Evolutionary conservation across 2,888 invertebrate species (phyloP).

Genomic region (Priocnemis perturbator): DNA sequence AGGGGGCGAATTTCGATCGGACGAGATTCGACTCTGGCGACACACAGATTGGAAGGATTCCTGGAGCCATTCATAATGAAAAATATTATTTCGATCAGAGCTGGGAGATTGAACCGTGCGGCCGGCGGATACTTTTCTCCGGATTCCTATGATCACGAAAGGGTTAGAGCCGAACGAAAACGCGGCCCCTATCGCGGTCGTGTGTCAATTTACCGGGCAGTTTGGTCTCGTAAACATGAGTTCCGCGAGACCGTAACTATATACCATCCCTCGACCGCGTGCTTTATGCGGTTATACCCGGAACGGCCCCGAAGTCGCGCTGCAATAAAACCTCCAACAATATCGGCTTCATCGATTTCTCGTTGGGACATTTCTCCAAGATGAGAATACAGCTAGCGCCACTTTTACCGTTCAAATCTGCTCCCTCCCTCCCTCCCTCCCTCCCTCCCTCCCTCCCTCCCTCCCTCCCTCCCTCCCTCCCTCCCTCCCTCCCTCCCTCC

Average conservation of each 20-base stretch:
- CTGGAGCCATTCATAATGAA: too few relatives aligned
- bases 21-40: too few relatives aligned
- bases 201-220: conserved; percentile 53
- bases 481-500: too few relatives aligned
- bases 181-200: conserved; percentile 34
- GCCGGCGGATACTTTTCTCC: conserved; percentile 19
- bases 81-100: conserved; percentile 14
- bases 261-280: conserved; percentile 13
- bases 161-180: conserved; percentile 38
- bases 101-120: conserved; percentile 36
- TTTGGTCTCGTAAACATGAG: conserved; percentile 54
- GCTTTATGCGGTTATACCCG: conserved; percentile 40
- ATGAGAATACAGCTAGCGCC: conserved; percentile 39
- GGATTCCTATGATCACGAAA: conserved; percentile 34
- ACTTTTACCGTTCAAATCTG: conserved; percentile 49
- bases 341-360: conserved; percentile 48
- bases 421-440: not conserved
- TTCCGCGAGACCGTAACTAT: conserved; percentile 42
- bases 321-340: conserved; percentile 53
- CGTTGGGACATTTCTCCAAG: conserved; percentile 30
- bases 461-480: too few relatives aligned
- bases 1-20: too few relatives aligned
- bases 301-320: conserved; percentile 39
- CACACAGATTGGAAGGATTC: too few relatives aligned
- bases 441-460: too few relatives aligned